Percentiles rank a stretch among this genome's conserved stretches.
Conservation (phyloP, 2,888 invertebrate species). For the Spodoptera littoralis region DNA sequence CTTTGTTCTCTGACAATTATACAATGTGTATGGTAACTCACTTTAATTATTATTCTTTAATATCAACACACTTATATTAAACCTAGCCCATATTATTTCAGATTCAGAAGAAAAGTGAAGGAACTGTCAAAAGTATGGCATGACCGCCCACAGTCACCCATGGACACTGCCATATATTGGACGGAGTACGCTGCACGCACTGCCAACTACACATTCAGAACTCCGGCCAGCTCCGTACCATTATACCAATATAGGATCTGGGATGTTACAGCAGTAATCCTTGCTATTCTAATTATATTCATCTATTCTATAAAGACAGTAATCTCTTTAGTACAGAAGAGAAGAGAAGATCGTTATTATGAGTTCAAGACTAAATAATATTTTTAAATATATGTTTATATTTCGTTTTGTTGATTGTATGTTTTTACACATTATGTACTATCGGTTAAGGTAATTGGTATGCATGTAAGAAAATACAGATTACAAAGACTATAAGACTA, state of each 20-base stretch:
- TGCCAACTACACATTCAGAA: constrained; percentile 76
- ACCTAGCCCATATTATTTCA: constrained; percentile 57
- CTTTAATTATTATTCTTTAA: too few species aligned
- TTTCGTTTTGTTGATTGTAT: not conserved
- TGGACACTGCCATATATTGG: constrained; percentile 90
- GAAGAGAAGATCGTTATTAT: constrained; percentile 3
- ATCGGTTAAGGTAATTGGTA: too few species aligned
- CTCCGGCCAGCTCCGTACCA: constrained; percentile 84
- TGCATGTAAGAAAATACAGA: too few species aligned
- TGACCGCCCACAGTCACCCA: constrained; percentile 87
- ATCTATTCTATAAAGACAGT: constrained; percentile 22
- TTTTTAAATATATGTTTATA: not conserved
- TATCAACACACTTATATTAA: too few species aligned
- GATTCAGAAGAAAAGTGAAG: constrained; percentile 80
- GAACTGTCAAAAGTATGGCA: constrained; percentile 86
- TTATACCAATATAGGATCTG: constrained; percentile 83
- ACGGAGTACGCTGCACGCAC: constrained; percentile 89
- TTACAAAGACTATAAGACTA: too few species aligned
- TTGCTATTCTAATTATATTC: constrained; percentile 11
- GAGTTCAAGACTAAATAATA: constrained; percentile 44
- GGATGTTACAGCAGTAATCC: constrained; percentile 64
- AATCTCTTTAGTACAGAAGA: constrained; percentile 9
- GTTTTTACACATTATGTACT: too few species aligned
- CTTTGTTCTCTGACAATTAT: too few species aligned
- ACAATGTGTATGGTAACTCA: too few species aligned